A percentile compares a stretch with the other conserved stretches of the same genome.
These are phyloP conservation scores for Helicoverpa zea DNA, from an alignment of 1,140 invertebrate species.

Conservation along the genomic window DNA sequence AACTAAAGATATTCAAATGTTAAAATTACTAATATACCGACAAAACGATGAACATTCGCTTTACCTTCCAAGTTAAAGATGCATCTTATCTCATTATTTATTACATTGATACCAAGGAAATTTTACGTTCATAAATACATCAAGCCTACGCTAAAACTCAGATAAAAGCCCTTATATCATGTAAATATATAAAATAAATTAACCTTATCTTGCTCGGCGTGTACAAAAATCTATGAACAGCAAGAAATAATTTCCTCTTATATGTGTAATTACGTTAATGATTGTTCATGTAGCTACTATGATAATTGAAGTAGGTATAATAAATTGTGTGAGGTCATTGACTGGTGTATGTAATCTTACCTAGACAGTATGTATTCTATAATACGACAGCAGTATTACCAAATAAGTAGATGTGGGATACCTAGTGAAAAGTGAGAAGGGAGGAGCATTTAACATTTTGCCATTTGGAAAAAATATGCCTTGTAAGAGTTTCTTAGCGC, in stretches of 20 bases:
- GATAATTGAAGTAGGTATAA: conserved; percentile 21
- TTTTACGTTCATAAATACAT: conserved; percentile 5
- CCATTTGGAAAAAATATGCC: too few species aligned
- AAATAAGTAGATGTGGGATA: too few species aligned
- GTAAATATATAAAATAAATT: conserved; percentile 6
- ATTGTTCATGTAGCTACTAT: background rate
- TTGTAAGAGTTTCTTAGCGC: too few species aligned
- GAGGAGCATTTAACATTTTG: too few species aligned
- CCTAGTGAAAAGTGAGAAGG: too few species aligned
- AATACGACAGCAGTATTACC: too few species aligned
- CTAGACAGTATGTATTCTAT: too few species aligned
- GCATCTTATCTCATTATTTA: conserved; percentile 1
- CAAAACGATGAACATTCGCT: background rate
- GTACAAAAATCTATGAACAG: conserved; percentile 28
- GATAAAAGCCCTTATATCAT: conserved; percentile 15
- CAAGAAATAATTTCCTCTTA: conserved; percentile 17
- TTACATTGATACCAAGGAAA: background rate
- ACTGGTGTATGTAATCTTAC: background rate
- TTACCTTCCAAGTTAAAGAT: background rate
- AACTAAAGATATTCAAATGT: background rate
- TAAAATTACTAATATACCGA: background rate
- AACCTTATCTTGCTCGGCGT: background rate
- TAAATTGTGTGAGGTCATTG: conserved; percentile 9
- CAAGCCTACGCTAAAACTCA: background rate
- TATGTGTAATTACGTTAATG: conserved; percentile 3